phyloP scores from a whole-genome alignment of 2,797 vertebrate genomes.

The Pyrocephalus nanus region DNA sequence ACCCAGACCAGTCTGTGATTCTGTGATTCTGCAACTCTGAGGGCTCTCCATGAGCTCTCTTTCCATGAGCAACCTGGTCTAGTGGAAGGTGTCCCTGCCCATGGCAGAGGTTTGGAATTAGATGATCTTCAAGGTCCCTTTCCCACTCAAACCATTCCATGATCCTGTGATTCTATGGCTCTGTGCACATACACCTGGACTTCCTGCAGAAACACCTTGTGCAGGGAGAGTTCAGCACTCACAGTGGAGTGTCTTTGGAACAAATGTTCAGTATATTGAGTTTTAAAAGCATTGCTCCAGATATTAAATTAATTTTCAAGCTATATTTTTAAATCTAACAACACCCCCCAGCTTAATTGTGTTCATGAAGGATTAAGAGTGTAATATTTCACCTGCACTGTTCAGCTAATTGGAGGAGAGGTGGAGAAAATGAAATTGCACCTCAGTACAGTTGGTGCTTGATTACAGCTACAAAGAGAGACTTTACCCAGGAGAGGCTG shows the following conservation, averaged over 20 bases:
- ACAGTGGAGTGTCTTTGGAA: neutral
- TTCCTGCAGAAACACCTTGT: neutral
- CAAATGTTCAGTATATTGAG: neutral
- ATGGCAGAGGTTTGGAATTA: neutral
- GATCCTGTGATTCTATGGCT: neutral
- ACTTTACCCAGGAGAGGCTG: conserved; percentile 18
- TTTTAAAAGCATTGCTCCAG: neutral
- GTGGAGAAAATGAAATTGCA: neutral
- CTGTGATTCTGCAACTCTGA: neutral
- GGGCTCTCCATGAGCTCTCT: too few relatives aligned
- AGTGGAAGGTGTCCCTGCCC: neutral
- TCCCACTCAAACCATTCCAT: neutral
- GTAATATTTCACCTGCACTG: neutral
- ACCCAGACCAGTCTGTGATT: neutral
- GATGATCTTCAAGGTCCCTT: neutral
- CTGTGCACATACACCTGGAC: neutral
- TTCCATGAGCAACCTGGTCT: neutral
- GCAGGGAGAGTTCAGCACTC: neutral
- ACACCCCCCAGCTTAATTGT: neutral
- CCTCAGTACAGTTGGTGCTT: neutral
- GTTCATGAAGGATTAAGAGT: neutral
- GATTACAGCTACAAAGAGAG: neutral
- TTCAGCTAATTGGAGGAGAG: neutral
- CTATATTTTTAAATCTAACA: neutral
- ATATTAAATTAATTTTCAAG: neutral